A percentile compares a stretch with the other conserved stretches of the same genome.
These are phyloP conservation scores for Drosophila mimica DNA, from an alignment of 2,888 invertebrate species.

Conservation along the genomic window DNA sequence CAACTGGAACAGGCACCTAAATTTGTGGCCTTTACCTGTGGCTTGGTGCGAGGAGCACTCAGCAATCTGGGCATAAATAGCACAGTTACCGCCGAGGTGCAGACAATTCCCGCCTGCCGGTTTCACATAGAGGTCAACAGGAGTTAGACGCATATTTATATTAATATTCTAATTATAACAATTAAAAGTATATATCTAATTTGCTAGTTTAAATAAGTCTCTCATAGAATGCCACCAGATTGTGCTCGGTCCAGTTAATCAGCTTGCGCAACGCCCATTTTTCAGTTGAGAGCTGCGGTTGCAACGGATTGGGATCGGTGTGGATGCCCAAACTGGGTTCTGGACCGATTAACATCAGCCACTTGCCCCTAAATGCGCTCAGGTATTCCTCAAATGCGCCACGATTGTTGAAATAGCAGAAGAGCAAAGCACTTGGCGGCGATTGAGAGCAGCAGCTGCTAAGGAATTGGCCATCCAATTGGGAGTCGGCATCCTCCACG, in stretches of 20 bases:
- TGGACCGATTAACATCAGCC: conserved; percentile 91
- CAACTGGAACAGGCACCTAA: conserved; percentile 96
- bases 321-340: conserved; percentile 87
- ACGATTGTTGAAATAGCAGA: conserved; percentile 93
- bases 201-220: conserved; percentile 50
- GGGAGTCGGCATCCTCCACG: conserved; percentile 81
- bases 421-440: conserved; percentile 87
- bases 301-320: conserved; percentile 90
- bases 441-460: conserved; percentile 83
- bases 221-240: conserved; percentile 89
- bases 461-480: conserved; percentile 82
- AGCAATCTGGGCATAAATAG: conserved; percentile 97
- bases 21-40: conserved; percentile 98
- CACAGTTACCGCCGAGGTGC: conserved; percentile 97
- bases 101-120: conserved; percentile 95
- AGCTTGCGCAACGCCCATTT: conserved; percentile 87
- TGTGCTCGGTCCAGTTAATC: conserved; percentile 88
- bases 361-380: conserved; percentile 87
- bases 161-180: conserved; percentile 25
- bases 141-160: conserved; percentile 83
- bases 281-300: conserved; percentile 85
- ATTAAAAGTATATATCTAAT: conserved; percentile 35
- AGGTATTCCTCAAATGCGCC: conserved; percentile 89
- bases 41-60: conserved; percentile 96
- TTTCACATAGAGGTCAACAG: conserved; percentile 96